Percentiles rank a stretch among this genome's conserved stretches.
Evolutionary conservation across 2,888 invertebrate species (phyloP).

Genomic region (Amiota communis): DNA sequence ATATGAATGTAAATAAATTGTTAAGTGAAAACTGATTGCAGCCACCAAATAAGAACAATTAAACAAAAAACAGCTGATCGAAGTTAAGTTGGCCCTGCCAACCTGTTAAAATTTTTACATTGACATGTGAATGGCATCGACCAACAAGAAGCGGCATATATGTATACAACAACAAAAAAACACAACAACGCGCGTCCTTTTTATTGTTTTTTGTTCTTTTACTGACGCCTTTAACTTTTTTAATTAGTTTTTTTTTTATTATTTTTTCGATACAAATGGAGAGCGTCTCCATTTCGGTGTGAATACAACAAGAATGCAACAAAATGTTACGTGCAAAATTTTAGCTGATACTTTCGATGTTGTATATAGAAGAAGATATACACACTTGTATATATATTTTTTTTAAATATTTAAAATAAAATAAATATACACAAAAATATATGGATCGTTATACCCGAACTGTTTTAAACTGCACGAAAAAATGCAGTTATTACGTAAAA

Average conservation of each 20-base stretch:
- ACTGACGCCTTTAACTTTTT: conserved; percentile 24
- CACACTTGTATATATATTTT: conserved; percentile 3
- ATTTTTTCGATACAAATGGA: conserved; percentile 7
- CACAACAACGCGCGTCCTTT: conserved; percentile 25
- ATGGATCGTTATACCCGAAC: conserved; percentile 4
- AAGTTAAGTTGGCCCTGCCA: not conserved
- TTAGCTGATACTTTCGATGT: too few relatives aligned
- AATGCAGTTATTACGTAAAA: conserved; percentile 21
- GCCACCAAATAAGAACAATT: not conserved
- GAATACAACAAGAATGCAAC: not conserved
- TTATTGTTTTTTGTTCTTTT: not conserved
- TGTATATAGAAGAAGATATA: not conserved
- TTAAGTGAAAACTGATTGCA: too few relatives aligned
- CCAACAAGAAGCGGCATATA: conserved; percentile 1
- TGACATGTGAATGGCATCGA: not conserved
- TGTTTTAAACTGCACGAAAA: conserved; percentile 7
- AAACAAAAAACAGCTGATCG: not conserved
- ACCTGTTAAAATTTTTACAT: not conserved
- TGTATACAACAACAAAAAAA: conserved; percentile 12
- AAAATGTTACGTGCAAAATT: not conserved
- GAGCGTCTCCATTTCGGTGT: conserved; percentile 16
- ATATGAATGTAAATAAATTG: too few relatives aligned
- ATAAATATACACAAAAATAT: conserved; percentile 8
- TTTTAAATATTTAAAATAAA: conserved; percentile 23
- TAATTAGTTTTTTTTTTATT: conserved; percentile 21